Percentiles rank a stretch among this genome's conserved stretches.
Conservation (phyloP, 1,140 invertebrate genomes). For the Drosophila parabipectinata region DNA sequence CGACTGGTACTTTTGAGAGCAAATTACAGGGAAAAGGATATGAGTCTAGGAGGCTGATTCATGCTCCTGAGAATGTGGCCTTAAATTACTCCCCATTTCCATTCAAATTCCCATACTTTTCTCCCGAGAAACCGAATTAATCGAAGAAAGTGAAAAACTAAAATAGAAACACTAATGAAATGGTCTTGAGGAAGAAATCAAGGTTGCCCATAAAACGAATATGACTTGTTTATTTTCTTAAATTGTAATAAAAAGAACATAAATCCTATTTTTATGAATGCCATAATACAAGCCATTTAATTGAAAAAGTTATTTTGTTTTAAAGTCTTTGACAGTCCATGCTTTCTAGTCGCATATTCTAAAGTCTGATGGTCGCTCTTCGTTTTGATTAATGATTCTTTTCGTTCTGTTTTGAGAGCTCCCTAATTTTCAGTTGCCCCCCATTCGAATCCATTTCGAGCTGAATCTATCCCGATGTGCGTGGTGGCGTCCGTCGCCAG, state of each 20-base stretch:
- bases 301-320: neutral
- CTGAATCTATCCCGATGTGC: constrained; percentile 6
- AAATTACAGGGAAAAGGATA: constrained; percentile 50
- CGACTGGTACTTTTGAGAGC: constrained; percentile 41
- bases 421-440: constrained; percentile 20
- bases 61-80: constrained; percentile 21
- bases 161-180: neutral
- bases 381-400: constrained; percentile 41
- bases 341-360: neutral
- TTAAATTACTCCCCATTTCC: constrained; percentile 26
- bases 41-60: constrained; percentile 33
- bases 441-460: neutral
- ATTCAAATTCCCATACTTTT: neutral
- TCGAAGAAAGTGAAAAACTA: constrained; percentile 1
- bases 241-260: constrained; percentile 1
- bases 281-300: neutral
- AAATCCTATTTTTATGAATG: neutral
- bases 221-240: neutral
- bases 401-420: constrained; percentile 24
- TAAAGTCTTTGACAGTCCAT: neutral
- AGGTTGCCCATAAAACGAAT: neutral
- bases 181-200: neutral
- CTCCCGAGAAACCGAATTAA: neutral
- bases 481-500: constrained; percentile 49
- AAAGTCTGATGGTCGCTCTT: constrained; percentile 19